Evolutionary conservation across 1,140 invertebrate genomes (phyloP), one percentile per base, ranked within the genome.

Genomic region (Cydia pomonella): DNA sequence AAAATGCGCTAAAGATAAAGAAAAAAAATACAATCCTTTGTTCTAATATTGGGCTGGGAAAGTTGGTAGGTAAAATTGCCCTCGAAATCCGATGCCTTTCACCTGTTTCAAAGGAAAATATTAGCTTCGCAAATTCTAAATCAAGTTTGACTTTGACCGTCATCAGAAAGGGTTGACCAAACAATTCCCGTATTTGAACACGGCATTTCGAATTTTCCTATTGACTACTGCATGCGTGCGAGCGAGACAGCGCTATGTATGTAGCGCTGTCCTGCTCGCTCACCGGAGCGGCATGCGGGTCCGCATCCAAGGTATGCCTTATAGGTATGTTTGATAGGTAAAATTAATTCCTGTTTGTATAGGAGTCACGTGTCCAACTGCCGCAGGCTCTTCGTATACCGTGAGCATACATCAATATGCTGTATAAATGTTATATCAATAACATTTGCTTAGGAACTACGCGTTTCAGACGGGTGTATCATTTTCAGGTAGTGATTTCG

Each of bases 271-370:
- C 33, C 33, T 38, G 33, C 33, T 38, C 9, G 9, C 33, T 38
- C 7, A 38, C 9, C 9, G 29, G 29, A 33, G 29, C 9, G 33
- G 33, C 7, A 7, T 38, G 33, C 33, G 33, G 25, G 25, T 27
- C 25, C 25, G 25, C 25, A 27, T 27, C 3, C 25, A 27, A 27
- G 1, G 25, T 33, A 7, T 7, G 29, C 29, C 29, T 29, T 29
- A 18, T 53, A 7, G 50, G 6, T 18, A n/a, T 7, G 50, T 18
- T 21, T 53, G 50, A 7, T 9, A 53, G 50, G 50, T 18, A 18
- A 59, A 59, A 59, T 23, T 59, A 23, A 59, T 59, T 59, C 18
- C 53, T 23, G 53, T 59, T 59, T 59, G 53, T 59, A 59, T 59
- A 23, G 53, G 53, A 59, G 18, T 10, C 50, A 23, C 18, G 18